phyloP scores from a whole-genome alignment of 2,797 vertebrate species.

The Enteromius viviparus region DNA sequence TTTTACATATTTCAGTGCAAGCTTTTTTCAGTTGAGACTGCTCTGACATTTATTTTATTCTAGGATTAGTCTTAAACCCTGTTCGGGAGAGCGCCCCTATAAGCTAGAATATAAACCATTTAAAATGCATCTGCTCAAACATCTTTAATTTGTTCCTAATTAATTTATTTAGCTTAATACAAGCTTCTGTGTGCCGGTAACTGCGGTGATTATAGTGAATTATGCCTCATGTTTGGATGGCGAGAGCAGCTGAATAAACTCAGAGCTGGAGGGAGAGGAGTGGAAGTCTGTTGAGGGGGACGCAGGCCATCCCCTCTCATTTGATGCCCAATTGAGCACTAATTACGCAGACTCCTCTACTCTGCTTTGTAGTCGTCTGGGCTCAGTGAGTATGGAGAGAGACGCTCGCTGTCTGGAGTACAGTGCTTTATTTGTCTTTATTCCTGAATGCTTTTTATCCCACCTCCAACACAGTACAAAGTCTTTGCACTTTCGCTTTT shows the following conservation, averaged over 20 bases:
- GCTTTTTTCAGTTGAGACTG: no score
- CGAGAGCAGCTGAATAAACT: conserved; percentile 29
- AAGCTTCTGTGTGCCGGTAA: conserved; percentile 40
- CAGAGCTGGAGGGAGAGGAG: not conserved
- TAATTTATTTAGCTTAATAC: conserved; percentile 12
- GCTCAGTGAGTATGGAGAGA: conserved; percentile 67
- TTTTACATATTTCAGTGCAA: no score
- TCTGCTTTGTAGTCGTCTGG: conserved; percentile 63
- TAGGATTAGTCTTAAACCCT: no score
- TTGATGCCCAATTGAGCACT: conserved; percentile 72
- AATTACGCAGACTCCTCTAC: conserved; percentile 68
- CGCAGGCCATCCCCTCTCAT: conserved; percentile 65
- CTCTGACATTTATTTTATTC: no score
- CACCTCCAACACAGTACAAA: conserved; percentile 33
- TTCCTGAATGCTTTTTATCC: conserved; percentile 31
- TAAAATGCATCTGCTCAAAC: conserved; percentile 1
- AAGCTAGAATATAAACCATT: not conserved
- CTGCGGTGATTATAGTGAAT: conserved; percentile 18
- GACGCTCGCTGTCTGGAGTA: not conserved
- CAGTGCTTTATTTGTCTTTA: conserved; percentile 31
- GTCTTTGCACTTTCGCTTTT: not conserved
- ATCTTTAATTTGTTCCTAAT: conserved; percentile 11
- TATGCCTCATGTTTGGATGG: conserved; percentile 19
- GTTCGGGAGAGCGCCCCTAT: not conserved
- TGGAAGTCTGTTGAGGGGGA: conserved; percentile 51